Base-by-base conservation (phyloP, 2,888 invertebrate genomes). In the Euclidia mi region DNA sequence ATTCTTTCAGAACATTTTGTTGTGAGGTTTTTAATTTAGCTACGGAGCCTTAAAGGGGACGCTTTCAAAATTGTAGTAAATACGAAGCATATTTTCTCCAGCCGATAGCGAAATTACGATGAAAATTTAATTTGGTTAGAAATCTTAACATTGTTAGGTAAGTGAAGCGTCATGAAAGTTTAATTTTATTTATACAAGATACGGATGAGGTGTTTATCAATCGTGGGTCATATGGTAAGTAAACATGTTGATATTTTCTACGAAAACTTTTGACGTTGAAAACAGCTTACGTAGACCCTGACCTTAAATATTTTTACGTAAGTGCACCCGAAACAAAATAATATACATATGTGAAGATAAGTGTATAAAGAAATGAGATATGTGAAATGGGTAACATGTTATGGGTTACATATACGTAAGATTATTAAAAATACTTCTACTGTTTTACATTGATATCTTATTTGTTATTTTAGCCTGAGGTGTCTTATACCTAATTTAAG, bases 51-150 rank as follows among this genome's bases (percentile, higher is more conserved):
- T n/a, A 25, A 25, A 3, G 7, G 20, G 20, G 20, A 14, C 14
- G 44, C 25, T 44, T 52, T 53, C 58, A 20, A 58, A 68, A 66
- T 68, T 51, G 42, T 61, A 70, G 56, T 44, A 49, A 38, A 56
- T 51, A 38, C 47, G 47, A 58, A 68, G 70, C 66, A 48, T 59
- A 65, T 71, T 77, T 78, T 70, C 53, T 53, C 55, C 44, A 45
- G 71, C 68, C 65, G 48, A 71, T 71, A 70, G 63, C 71, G 64
- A 64, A 65, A 71, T 71, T 61, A 56, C 59, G 80, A 85, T 85
- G 81, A 88, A 87, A 82, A 79, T 86, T 82, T 86, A 84, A 87
- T 85, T 84, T 83, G 76, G 87, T 88, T 86, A 81, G 71, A 64
- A 82, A 76, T 73, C 76, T 78, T n/a, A 57, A 70, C 77, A 81